Conservation (phyloP, 2,888 invertebrate species). For the Yponomeuta sedellus region DNA sequence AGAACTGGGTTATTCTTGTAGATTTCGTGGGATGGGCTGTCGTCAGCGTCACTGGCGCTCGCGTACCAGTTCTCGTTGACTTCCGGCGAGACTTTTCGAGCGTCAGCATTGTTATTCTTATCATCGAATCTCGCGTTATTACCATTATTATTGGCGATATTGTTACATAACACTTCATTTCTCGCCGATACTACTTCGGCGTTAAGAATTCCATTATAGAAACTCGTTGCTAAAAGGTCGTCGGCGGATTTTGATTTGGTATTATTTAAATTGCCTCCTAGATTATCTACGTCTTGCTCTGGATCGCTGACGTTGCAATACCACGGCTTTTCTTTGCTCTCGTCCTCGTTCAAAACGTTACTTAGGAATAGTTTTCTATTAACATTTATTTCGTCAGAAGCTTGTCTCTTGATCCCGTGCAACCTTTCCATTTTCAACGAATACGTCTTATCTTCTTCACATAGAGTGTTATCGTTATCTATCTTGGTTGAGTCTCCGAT, state of each 20-base stretch:
- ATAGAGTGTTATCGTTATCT: neutral
- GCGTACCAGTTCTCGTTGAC: constrained; percentile 87
- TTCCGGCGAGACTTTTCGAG: constrained; percentile 52
- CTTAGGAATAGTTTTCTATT: constrained; percentile 63
- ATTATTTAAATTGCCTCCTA: constrained; percentile 45
- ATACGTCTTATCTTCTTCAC: constrained; percentile 54
- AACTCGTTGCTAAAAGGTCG: constrained; percentile 46
- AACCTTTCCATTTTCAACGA: constrained; percentile 74
- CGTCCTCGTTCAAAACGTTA: constrained; percentile 64
- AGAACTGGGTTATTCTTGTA: constrained; percentile 89
- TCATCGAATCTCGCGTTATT: constrained; percentile 46
- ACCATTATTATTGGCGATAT: constrained; percentile 45
- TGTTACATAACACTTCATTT: constrained; percentile 64
- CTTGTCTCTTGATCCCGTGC: constrained; percentile 74
- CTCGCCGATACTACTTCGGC: constrained; percentile 58
- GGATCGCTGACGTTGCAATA: constrained; percentile 72
- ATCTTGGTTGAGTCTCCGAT: constrained; percentile 49
- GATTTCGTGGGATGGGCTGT: constrained; percentile 80
- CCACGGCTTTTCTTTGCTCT: constrained; percentile 66
- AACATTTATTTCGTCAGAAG: constrained; percentile 66
- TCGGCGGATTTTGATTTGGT: constrained; percentile 58
- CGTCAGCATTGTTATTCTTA: constrained; percentile 54
- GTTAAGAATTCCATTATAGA: constrained; percentile 46
- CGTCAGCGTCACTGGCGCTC: constrained; percentile 86
- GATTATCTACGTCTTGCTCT: constrained; percentile 64